phyloP scores from a whole-genome alignment of 2,888 invertebrate species.

The Ischnura elegans region DNA sequence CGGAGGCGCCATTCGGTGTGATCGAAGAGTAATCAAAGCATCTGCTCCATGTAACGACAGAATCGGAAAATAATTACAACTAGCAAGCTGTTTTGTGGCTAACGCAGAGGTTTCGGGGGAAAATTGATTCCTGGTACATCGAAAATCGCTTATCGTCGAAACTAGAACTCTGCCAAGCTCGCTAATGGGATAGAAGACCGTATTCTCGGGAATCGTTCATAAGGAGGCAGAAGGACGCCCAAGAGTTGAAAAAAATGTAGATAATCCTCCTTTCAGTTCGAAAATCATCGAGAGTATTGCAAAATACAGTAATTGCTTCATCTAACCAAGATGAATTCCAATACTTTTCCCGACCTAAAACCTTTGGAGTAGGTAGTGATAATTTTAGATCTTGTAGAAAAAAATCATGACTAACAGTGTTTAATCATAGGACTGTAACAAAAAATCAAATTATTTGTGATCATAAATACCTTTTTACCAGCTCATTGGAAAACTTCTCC shows the following conservation, averaged over 20 bases:
- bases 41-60: background rate
- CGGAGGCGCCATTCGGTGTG: background rate
- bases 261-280: no score
- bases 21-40: background rate
- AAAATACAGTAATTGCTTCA: no score
- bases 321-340: no score
- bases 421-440: no score
- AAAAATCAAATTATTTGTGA: no score
- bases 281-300: no score
- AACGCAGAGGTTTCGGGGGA: background rate
- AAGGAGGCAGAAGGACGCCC: background rate
- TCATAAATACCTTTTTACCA: no score
- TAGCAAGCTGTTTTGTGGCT: background rate
- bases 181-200: background rate
- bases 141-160: slow-evolving; percentile 43
- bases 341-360: no score
- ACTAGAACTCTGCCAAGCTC: background rate
- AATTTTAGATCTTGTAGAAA: no score
- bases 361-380: no score
- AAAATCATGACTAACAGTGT: no score
- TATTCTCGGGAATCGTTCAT: background rate
- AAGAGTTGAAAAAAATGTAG: background rate
- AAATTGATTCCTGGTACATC: slow-evolving; percentile 43
- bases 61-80: slow-evolving; percentile 62
- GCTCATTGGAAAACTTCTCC: no score